Evolutionary conservation across 2,888 invertebrate species (phyloP), one percentile per base, ranked within the genome.

Genomic region (Euspilapteryx auroguttella): DNA sequence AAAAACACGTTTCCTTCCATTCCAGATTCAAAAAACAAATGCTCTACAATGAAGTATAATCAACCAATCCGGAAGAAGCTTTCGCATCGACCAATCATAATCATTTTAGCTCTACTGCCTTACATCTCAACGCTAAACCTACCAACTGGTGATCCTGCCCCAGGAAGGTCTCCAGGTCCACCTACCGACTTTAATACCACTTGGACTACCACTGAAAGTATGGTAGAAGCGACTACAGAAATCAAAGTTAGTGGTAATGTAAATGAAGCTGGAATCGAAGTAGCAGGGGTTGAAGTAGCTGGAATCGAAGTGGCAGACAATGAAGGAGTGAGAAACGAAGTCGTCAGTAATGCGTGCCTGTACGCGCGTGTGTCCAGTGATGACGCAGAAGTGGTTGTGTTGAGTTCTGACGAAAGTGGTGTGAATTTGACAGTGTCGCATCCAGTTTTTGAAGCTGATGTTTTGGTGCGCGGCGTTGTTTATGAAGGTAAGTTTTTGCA

Each of bases 121-220:
- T 68, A 65, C 46, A 64, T 57, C 35, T 66, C 64, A 3, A 49
- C 62, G 1, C 38, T 71, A 27, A 65, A 51, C 32, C 41, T 71
- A 24, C 77, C 79, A 10, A 79, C 69, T 40, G 82, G 81, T 30
- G 84, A 84, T 49, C 83, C 83, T 9, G 83, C 83, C 1, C 84
- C 83, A 1, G 83, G 83, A 5, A 64, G 84, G 21, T 83, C 83
- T 1, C 83, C 83, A 9, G 83, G 83, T 22, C 83, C 83, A 39
- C 83, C 82, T 40, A 30, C 39, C 29, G 42, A 45, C 33, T 43
- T 42, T 27, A 34, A 39, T 28, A 47, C 45, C 31, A 44, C n/a
- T n/a, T n/a, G n/a, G n/a, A n/a, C n/a, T n/a, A n/a, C n/a, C n/a
- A 47, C 13, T 12, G 33, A 37, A 28, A 30, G 34, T 25, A 33